Evolutionary conservation across 2,888 invertebrate species (phyloP), one percentile per base, ranked within the genome.

Genomic region (Dryocosmus kuriphilus): DNA sequence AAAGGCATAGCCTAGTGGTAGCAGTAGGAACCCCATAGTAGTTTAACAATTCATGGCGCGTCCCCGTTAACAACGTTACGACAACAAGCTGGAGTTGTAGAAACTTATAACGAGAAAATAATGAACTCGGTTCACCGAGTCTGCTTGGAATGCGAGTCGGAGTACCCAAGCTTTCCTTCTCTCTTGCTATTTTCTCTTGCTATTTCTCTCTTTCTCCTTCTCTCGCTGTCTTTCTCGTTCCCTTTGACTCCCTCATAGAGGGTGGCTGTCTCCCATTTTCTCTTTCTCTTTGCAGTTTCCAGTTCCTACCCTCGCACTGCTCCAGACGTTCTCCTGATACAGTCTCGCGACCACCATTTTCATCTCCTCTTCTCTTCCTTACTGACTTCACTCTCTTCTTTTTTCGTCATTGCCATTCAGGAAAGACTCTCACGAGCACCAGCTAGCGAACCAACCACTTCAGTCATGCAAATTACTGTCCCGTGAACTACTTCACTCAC

Each of bases 21-120:
- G 80, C 79, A 77, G 74, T 73, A 80, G 79, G 78, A 83, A 81
- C 79, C 80, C 84, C 83, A 71, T 71, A 82, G 85, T 87, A 88
- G 87, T 87, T 90, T 90, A 90, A 90, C 90, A 88, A 90, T 90
- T 90, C 90, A 87, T 86, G 84, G 85, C 90, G 89, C 90, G 90
- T 90, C 84, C 90, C 87, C 88, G 89, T 89, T 90, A 90, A 90
- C 89, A 89, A 88, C 89, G 88, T 90, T 90, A 90, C 90, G 90
- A 90, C 90, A 90, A 90, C 90, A 90, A 90, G 89, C 89, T 87
- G 83, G 89, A 90, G 89, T 89, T 89, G 90, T 89, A 90, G 90
- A 90, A 90, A 90, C 90, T 90, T 90, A 90, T 90, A 90, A 90
- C 90, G 90, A 90, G 90, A 90, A 90, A 90, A 90, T 90, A 90